Evolutionary conservation across 2,888 invertebrate genomes (phyloP).

Genomic region (Ochropleura plecta): DNA sequence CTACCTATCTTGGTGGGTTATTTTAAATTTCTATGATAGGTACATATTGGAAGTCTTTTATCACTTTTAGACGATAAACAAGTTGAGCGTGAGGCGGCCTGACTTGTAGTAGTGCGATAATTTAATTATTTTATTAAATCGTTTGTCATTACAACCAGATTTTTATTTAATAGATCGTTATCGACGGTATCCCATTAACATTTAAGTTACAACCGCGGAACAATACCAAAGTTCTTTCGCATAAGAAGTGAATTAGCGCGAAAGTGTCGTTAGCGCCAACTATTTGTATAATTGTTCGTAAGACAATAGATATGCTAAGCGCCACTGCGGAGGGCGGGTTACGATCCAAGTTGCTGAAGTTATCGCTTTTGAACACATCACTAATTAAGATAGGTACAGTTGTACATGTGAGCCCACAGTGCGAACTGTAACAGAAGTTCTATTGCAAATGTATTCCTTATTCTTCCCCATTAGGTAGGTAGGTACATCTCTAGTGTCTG

Average conservation of each 20-base stretch:
- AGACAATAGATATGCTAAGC: conserved; percentile 64
- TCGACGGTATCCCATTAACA: conserved; percentile 2
- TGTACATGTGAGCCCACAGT: neutral
- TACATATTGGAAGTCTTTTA: no score
- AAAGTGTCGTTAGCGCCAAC: conserved; percentile 57
- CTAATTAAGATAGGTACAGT: conserved; percentile 30
- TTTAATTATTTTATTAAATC: neutral
- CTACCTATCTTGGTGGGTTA: no score
- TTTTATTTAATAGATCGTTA: neutral
- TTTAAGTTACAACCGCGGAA: conserved; percentile 14
- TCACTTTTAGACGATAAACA: neutral
- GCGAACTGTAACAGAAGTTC: neutral
- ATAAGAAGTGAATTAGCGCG: conserved; percentile 51
- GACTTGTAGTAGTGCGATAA: neutral
- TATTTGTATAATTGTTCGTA: conserved; percentile 54
- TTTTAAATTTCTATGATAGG: no score
- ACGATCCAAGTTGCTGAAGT: conserved; percentile 59
- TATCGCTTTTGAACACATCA: conserved; percentile 21
- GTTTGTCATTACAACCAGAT: neutral
- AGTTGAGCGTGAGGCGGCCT: neutral
- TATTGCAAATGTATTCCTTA: neutral
- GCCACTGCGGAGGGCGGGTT: conserved; percentile 50
- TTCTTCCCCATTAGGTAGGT: neutral
- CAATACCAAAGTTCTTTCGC: conserved; percentile 38
- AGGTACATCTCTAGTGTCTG: neutral